A percentile compares a stretch with the other conserved stretches of the same genome.
phyloP scores from a whole-genome alignment of 2,797 vertebrate species.

The Paedocypris micromegethes region DNA sequence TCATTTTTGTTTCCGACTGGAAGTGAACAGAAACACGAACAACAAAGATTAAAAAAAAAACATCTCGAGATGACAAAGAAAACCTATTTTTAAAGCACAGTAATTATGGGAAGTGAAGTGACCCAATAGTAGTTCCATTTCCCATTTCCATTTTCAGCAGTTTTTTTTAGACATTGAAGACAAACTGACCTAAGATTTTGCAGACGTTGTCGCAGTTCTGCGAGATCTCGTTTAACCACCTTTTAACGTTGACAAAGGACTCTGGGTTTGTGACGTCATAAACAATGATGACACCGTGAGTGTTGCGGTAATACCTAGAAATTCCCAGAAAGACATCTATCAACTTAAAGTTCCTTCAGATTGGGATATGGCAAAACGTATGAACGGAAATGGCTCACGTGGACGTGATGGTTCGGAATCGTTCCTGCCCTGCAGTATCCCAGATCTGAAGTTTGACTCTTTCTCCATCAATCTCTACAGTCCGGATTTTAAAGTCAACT shows the following conservation, averaged over 20 bases:
- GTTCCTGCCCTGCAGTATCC: conserved; percentile 76
- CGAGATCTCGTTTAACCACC: conserved; percentile 80
- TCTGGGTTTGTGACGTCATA: conserved; percentile 81
- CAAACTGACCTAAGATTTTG: conserved; percentile 74
- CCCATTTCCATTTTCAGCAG: too few relatives aligned
- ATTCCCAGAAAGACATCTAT: neutral
- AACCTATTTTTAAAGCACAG: neutral
- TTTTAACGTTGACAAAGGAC: conserved; percentile 80
- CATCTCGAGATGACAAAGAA: too few relatives aligned
- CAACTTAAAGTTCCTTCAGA: too few relatives aligned
- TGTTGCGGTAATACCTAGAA: conserved; percentile 80
- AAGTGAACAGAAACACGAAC: neutral
- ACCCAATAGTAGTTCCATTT: neutral
- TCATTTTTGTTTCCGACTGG: conserved; percentile 82
- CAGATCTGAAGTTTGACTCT: conserved; percentile 82
- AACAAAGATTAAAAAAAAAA: neutral
- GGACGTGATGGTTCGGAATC: conserved; percentile 77
- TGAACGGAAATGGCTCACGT: conserved; percentile 58
- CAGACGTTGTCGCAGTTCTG: conserved; percentile 83
- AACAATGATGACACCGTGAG: conserved; percentile 80
- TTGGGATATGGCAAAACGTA: neutral
- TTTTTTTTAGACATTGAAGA: too few relatives aligned
- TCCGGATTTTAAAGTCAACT: conserved; percentile 83
- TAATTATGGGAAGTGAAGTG: neutral
- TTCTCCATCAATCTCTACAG: conserved; percentile 76